A percentile compares a stretch with the other conserved stretches of the same genome.
Conservation (phyloP, 2,888 invertebrate species). For the Callyntrura guangdongensis region DNA sequence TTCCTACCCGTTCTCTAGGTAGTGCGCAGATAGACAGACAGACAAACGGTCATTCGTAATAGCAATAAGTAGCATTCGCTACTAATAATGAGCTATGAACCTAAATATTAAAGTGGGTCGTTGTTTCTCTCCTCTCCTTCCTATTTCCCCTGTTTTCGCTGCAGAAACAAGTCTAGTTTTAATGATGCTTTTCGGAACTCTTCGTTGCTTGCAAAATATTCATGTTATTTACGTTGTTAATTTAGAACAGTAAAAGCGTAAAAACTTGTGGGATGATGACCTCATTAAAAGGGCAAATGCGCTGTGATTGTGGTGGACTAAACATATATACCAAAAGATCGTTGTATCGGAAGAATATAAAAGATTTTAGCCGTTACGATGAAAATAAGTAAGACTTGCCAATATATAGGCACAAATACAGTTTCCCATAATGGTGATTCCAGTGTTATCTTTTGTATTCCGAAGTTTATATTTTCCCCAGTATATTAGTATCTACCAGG, state of each 20-base stretch:
- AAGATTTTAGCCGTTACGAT: not conserved
- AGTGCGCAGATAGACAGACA: no score
- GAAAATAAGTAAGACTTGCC: not conserved
- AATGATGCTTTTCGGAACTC: not conserved
- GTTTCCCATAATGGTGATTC: not conserved
- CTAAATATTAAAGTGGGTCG: not conserved
- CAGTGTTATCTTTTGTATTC: not conserved
- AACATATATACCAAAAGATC: not conserved
- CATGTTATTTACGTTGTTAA: not conserved
- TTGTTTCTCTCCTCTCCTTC: not conserved
- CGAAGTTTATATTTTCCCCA: no score
- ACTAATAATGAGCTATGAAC: not conserved
- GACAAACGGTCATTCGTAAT: no score
- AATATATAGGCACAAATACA: not conserved
- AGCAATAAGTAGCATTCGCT: no score
- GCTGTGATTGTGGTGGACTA: not conserved
- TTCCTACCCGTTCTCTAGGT: no score
- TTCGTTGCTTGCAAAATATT: not conserved
- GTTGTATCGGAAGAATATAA: not conserved
- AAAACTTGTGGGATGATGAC: not conserved
- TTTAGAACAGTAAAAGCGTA: not conserved
- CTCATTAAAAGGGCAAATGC: constrained; percentile 8
- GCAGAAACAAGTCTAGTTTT: not conserved
- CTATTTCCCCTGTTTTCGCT: not conserved
- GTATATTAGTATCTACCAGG: not conserved